A percentile compares a stretch with the other conserved stretches of the same genome.
Evolutionary conservation across 2,797 vertebrate species (phyloP).

Genomic region (Periophthalmus magnuspinnatus): DNA sequence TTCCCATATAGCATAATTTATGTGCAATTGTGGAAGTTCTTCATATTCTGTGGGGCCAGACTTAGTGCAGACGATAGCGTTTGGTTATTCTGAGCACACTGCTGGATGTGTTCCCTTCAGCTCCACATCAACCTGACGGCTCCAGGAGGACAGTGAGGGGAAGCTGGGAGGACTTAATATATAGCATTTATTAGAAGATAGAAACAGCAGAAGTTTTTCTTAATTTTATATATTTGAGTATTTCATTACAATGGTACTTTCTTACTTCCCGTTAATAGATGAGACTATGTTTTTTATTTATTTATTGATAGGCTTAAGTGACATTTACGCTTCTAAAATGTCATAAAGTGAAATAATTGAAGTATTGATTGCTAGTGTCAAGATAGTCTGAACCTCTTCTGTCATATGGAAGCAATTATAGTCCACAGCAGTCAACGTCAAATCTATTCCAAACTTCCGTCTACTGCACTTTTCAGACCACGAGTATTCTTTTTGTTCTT

Average conservation of each 20-base stretch:
- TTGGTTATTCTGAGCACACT: neutral
- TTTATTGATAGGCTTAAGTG: too few relatives aligned
- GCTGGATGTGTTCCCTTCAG: constrained; percentile 1
- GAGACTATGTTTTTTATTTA: too few relatives aligned
- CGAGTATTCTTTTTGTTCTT: constrained; percentile 11
- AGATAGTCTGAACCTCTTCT: too few relatives aligned
- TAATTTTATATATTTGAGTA: neutral
- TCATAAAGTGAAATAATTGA: too few relatives aligned
- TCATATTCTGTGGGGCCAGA: neutral
- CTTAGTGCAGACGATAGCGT: neutral
- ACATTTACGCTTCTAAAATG: too few relatives aligned
- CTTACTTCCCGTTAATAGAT: neutral
- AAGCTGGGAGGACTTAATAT: neutral
- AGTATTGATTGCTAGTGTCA: too few relatives aligned
- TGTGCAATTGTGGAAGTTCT: neutral
- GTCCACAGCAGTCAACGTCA: constrained; percentile 42
- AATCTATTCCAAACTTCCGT: constrained; percentile 24
- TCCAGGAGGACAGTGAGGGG: neutral
- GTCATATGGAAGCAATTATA: constrained; percentile 53
- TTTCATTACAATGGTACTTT: constrained; percentile 13
- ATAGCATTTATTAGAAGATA: neutral
- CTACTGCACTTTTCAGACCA: constrained; percentile 19
- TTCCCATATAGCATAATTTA: neutral
- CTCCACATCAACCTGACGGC: neutral
- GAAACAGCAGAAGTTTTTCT: neutral